A percentile compares a stretch with the other conserved stretches of the same genome.
Evolutionary conservation across 2,797 vertebrate species (phyloP).

Genomic region (Tinamus major): DNA sequence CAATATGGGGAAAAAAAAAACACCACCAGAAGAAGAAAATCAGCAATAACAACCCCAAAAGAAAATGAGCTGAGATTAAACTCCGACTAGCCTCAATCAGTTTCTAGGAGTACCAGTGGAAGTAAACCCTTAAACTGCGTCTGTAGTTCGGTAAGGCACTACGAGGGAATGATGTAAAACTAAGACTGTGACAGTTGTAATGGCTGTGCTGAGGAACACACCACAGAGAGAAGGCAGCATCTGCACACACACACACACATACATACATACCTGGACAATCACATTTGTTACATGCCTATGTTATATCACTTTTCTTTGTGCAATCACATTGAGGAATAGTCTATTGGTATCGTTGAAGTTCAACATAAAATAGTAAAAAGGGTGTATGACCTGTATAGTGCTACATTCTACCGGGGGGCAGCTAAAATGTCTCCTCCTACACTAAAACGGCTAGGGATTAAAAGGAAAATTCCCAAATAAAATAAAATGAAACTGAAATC

Average conservation of each 20-base stretch:
- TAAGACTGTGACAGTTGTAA: conserved; percentile 85
- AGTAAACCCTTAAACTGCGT: conserved; percentile 87
- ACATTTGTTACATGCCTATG: conserved; percentile 92
- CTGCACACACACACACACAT: conserved; percentile 38
- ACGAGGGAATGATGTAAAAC: conserved; percentile 93
- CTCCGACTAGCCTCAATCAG: conserved; percentile 81
- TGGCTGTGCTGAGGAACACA: conserved; percentile 82
- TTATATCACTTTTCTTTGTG: conserved; percentile 91
- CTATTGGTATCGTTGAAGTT: conserved; percentile 90
- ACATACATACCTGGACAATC: conserved; percentile 86
- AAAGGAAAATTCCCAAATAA: conserved; percentile 77
- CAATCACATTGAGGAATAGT: conserved; percentile 91
- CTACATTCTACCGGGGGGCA: conserved; percentile 90
- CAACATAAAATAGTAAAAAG: conserved; percentile 83
- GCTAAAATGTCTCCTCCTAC: conserved; percentile 81
- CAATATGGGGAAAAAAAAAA: background rate
- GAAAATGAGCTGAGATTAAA: conserved; percentile 68
- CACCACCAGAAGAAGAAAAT: conserved; percentile 35
- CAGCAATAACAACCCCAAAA: conserved; percentile 31
- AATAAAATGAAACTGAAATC: conserved; percentile 80
- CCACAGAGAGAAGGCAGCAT: conserved; percentile 86
- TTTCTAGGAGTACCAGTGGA: conserved; percentile 86
- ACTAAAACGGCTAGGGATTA: conserved; percentile 59
- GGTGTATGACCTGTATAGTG: conserved; percentile 81
- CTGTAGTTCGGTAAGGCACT: conserved; percentile 98